A percentile compares a stretch with the other conserved stretches of the same genome.
These are phyloP conservation scores for Ennomos fuscantarius DNA, from an alignment of 2,888 invertebrate species.

Conservation along the genomic window DNA sequence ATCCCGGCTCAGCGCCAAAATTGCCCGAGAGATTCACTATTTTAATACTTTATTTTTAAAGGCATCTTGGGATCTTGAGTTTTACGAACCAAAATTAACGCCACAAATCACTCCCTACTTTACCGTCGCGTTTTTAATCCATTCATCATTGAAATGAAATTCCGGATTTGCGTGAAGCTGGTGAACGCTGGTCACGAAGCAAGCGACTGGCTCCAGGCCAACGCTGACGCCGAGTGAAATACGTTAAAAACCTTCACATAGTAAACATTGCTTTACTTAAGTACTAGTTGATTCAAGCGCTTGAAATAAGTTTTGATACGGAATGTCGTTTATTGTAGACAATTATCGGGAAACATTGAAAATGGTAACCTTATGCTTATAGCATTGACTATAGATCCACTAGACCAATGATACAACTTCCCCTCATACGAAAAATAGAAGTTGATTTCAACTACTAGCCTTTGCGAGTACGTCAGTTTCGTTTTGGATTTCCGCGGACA, in stretches of 20 bases:
- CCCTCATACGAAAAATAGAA: too few relatives aligned
- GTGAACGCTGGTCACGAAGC: constrained; percentile 41
- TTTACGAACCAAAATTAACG: constrained; percentile 21
- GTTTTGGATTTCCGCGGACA: too few relatives aligned
- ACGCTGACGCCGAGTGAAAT: constrained; percentile 36
- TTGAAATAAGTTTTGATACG: too few relatives aligned
- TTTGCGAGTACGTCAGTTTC: too few relatives aligned
- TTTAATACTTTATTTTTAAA: constrained; percentile 5
- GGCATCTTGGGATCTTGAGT: constrained; percentile 22
- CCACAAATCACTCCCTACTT: constrained; percentile 25
- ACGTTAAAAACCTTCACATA: constrained; percentile 23
- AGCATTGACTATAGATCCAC: too few relatives aligned
- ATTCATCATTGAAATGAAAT: constrained; percentile 58
- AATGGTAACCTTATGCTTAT: too few relatives aligned
- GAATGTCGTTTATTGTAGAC: too few relatives aligned
- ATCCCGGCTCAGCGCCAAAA: not conserved
- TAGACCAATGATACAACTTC: too few relatives aligned
- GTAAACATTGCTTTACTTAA: constrained; percentile 10
- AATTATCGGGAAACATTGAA: too few relatives aligned
- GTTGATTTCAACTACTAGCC: too few relatives aligned
- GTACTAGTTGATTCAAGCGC: too few relatives aligned
- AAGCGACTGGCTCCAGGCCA: constrained; percentile 46
- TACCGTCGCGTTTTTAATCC: constrained; percentile 50
- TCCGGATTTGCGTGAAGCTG: constrained; percentile 46
- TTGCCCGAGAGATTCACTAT: constrained; percentile 3